Conservation (phyloP, 2,797 vertebrate species). For the Microchirus variegatus region DNA sequence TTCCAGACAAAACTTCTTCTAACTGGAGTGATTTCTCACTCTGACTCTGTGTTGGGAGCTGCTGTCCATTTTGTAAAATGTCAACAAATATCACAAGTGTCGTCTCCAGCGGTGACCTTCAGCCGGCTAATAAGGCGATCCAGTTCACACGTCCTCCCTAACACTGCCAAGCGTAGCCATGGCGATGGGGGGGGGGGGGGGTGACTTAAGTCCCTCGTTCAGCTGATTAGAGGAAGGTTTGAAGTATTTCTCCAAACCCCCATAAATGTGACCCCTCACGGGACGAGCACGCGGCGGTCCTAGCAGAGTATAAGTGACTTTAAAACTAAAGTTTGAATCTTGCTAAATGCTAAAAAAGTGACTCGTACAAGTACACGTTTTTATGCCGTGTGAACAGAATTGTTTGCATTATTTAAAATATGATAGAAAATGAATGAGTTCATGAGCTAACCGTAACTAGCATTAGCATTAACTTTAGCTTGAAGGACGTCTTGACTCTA, state of each 20-base stretch:
- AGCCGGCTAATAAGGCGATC: constrained; percentile 49
- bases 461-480: too few species aligned
- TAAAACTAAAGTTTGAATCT: too few species aligned
- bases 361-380: too few species aligned
- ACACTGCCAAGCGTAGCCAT: constrained; percentile 44
- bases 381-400: too few species aligned
- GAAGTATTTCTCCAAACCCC: constrained; percentile 12
- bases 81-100: constrained; percentile 71
- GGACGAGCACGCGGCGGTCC: too few species aligned
- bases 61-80: constrained; percentile 63
- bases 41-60: constrained; percentile 8
- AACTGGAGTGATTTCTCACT: background rate
- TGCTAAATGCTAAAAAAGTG: too few species aligned
- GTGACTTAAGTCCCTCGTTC: constrained; percentile 26
- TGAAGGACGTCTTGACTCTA: too few species aligned
- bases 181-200: constrained; percentile 37
- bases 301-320: too few species aligned
- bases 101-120: constrained; percentile 65
- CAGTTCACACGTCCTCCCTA: constrained; percentile 15
- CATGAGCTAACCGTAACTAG: too few species aligned
- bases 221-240: constrained; percentile 25
- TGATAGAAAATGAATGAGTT: too few species aligned
- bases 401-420: too few species aligned
- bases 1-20: background rate
- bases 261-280: background rate